Conservation (phyloP, 2,113 vertebrate species). For the Stigmatopora argus region DNA sequence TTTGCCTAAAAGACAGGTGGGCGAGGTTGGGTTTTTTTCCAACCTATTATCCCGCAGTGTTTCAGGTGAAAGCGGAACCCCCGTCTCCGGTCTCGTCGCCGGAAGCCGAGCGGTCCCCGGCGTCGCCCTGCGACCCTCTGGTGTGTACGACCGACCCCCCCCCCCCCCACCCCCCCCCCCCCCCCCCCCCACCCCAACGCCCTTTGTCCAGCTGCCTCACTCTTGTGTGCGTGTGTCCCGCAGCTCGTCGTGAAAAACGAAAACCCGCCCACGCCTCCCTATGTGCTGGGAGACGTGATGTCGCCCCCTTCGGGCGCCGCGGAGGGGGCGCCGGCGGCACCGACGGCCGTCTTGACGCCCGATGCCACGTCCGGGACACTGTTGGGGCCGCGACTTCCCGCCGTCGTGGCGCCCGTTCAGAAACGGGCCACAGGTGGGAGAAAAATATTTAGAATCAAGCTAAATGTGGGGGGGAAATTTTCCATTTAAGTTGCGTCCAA, state of each 20-base stretch:
- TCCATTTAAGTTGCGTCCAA: too few relatives aligned
- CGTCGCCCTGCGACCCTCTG: constrained; percentile 64
- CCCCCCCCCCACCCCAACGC: neutral
- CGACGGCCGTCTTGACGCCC: constrained; percentile 37
- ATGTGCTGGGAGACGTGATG: constrained; percentile 79
- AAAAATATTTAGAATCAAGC: too few relatives aligned
- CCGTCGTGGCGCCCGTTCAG: constrained; percentile 19
- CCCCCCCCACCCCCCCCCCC: neutral
- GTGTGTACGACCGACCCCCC: constrained; percentile 31
- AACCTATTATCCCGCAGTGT: constrained; percentile 60
- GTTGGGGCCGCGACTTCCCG: constrained; percentile 11
- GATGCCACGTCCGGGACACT: constrained; percentile 9
- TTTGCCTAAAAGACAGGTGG: neutral
- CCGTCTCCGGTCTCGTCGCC: constrained; percentile 78
- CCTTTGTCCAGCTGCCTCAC: neutral
- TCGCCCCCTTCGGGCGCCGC: constrained; percentile 68
- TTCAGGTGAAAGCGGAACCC: constrained; percentile 85
- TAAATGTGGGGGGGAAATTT: too few relatives aligned
- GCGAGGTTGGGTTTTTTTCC: too few relatives aligned
- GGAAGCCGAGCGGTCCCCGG: constrained; percentile 68
- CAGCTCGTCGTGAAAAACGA: constrained; percentile 75
- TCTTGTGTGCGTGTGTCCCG: neutral
- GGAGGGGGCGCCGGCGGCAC: constrained; percentile 70
- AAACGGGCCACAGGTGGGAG: constrained; percentile 38
- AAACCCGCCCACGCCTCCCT: constrained; percentile 79